These are phyloP conservation scores for Lophotis ruficrista DNA, from an alignment of 2,113 vertebrate species.

Conservation along the genomic window DNA sequence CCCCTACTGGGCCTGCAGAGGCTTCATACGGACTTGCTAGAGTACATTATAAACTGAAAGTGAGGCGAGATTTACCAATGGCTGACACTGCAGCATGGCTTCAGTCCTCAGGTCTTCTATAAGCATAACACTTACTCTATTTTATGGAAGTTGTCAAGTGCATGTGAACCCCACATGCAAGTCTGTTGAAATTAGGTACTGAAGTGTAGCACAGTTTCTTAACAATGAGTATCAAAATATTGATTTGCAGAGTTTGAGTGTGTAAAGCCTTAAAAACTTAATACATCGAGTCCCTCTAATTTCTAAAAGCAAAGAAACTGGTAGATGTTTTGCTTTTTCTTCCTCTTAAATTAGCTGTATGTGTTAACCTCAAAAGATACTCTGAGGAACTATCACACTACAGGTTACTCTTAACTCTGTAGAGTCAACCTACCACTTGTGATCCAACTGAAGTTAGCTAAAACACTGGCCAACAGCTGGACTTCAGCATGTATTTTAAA, in stretches of 20 bases:
- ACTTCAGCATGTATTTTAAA: neutral
- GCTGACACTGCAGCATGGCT: neutral
- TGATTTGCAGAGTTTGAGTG: neutral
- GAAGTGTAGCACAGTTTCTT: neutral
- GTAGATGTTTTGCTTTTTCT: neutral
- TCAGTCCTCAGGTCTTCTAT: neutral
- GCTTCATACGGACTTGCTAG: fast-evolving
- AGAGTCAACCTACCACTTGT: neutral
- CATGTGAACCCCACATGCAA: neutral
- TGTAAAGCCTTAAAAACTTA: neutral
- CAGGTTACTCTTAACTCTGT: neutral
- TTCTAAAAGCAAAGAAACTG: neutral
- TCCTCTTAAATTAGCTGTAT: neutral
- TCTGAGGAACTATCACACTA: neutral
- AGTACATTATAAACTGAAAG: neutral
- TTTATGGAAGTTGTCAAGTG: neutral
- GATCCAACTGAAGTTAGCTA: neutral
- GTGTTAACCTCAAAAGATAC: neutral
- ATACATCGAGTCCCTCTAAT: neutral
- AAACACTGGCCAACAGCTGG: neutral
- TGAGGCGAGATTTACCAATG: neutral
- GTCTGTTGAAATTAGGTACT: neutral
- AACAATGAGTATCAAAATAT: neutral
- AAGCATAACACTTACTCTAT: neutral
- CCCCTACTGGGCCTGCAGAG: neutral